Conservation (phyloP, 2,113 vertebrate genomes). For the Uria aalge region DNA sequence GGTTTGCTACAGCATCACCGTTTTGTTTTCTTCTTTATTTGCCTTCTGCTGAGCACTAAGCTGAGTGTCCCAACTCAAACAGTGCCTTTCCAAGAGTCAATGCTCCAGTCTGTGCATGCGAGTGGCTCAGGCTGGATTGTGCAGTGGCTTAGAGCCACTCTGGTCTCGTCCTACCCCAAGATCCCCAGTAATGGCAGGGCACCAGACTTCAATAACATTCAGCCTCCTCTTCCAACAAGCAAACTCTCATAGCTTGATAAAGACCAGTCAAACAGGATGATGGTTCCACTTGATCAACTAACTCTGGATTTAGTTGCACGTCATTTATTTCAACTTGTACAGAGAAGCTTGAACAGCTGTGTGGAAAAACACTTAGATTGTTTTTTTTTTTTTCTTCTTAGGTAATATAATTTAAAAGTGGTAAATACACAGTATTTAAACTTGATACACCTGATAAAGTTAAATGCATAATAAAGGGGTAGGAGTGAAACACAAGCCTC, state of each 20-base stretch:
- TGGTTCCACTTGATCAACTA: not conserved
- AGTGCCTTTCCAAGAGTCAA: not conserved
- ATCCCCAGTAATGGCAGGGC: not conserved
- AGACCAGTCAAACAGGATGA: not conserved
- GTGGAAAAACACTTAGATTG: constrained; percentile 64
- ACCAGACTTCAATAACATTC: not conserved
- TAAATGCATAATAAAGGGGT: constrained; percentile 78
- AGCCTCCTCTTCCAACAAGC: not conserved
- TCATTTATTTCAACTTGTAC: constrained; percentile 77
- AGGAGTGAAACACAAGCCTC: constrained; percentile 66
- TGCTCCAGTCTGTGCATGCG: accelerated
- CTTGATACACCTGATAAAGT: constrained; percentile 78
- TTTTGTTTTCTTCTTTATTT: not conserved
- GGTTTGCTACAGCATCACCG: not conserved
- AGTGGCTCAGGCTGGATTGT: not conserved
- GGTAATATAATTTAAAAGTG: constrained; percentile 73
- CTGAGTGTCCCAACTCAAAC: not conserved
- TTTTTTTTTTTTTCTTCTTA: constrained; percentile 39
- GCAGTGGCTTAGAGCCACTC: not conserved
- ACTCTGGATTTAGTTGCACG: constrained; percentile 44
- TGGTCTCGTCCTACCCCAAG: not conserved
- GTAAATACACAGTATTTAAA: constrained; percentile 83
- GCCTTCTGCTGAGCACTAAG: not conserved
- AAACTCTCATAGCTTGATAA: not conserved
- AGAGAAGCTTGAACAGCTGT: constrained; percentile 70